Evolutionary conservation across 2,113 vertebrate genomes (phyloP).

Genomic region (Corythornis cristatus): DNA sequence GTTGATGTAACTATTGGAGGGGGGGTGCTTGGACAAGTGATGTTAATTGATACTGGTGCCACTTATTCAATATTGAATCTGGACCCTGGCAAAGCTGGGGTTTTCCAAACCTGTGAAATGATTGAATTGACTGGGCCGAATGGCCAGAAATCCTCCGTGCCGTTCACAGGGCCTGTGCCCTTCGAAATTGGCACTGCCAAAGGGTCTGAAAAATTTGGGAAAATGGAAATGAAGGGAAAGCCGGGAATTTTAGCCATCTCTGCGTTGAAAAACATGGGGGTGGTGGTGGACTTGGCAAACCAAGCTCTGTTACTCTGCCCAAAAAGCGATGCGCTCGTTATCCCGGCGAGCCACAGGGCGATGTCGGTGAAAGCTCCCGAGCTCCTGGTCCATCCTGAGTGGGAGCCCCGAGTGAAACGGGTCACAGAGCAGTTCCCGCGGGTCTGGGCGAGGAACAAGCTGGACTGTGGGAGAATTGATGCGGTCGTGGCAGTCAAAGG

Average conservation of each 20-base stretch:
- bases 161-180: slow-evolving; percentile 7
- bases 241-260: slow-evolving; percentile 15
- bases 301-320: not conserved
- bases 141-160: slow-evolving; percentile 16
- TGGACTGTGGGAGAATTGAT: slow-evolving; percentile 40
- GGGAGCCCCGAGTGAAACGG: slow-evolving; percentile 55
- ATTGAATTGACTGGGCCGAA: not conserved
- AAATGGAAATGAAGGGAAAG: slow-evolving; percentile 57
- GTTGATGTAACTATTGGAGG: slow-evolving; percentile 66
- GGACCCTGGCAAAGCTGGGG: not conserved
- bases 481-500: not conserved
- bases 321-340: not conserved
- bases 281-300: slow-evolving; percentile 60
- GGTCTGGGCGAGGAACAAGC: slow-evolving; percentile 55
- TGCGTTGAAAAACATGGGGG: not conserved
- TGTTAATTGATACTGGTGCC: slow-evolving; percentile 67
- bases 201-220: slow-evolving; percentile 62
- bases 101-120: slow-evolving; percentile 57
- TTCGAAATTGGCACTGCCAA: slow-evolving; percentile 63
- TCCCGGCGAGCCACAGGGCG: slow-evolving; percentile 33
- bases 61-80: slow-evolving; percentile 51
- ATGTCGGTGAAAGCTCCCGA: slow-evolving; percentile 58
- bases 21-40: slow-evolving; percentile 73
- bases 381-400: slow-evolving; percentile 37
- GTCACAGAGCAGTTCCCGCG: slow-evolving; percentile 34